Conservation (phyloP, 2,888 invertebrate genomes). For the Orchesella flavescens region DNA sequence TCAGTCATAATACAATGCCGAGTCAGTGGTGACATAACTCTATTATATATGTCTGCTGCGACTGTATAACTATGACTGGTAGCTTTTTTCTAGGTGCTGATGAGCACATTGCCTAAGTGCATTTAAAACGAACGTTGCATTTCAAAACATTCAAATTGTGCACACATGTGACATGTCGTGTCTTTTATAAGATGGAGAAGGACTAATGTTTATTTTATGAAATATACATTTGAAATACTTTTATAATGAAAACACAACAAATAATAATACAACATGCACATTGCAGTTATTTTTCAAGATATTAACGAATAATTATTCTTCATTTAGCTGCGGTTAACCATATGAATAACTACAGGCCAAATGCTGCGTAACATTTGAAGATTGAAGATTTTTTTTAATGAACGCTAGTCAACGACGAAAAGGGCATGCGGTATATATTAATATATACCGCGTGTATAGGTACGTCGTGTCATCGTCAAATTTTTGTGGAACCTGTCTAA, state of each 20-base stretch:
- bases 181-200: slow-evolving; percentile 9
- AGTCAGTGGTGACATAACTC: slow-evolving; percentile 6
- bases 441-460: not conserved
- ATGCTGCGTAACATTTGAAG: not conserved
- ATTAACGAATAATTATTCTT: slow-evolving; percentile 30
- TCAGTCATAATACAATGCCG: not conserved
- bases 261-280: not conserved
- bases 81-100: not conserved
- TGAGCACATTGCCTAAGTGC: not conserved
- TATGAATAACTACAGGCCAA: not conserved
- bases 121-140: slow-evolving; percentile 22
- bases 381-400: not conserved
- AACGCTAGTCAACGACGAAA: not conserved
- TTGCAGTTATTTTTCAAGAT: slow-evolving; percentile 15
- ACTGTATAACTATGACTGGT: not conserved
- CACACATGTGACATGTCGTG: slow-evolving; percentile 19
- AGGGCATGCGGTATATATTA: not conserved
- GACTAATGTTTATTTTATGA: slow-evolving; percentile 12
- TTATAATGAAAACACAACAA: not conserved
- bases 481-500: not conserved
- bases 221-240: not conserved
- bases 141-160: slow-evolving; percentile 36
- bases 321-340: slow-evolving; percentile 9
- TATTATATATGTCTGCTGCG: not conserved
- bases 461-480: not conserved